These are phyloP conservation scores for Ricordea florida DNA, from an alignment of 92 coral and sea anemone genomes.

Conservation along the genomic window DNA sequence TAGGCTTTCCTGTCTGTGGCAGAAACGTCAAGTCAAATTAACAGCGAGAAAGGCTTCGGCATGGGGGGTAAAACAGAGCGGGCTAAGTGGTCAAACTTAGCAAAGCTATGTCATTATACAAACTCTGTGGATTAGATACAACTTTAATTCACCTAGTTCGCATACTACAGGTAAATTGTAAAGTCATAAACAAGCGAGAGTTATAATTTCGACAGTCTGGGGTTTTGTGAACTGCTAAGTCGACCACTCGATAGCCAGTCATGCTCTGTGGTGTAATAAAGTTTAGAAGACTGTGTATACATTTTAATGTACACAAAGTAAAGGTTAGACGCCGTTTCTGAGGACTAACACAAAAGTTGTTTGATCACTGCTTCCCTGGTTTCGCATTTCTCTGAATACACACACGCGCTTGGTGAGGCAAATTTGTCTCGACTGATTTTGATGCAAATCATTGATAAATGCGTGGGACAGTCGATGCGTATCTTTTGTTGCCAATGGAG, in stretches of 20 bases:
- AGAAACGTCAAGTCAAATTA: conserved; percentile 44
- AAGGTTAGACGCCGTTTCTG: conserved; percentile 22
- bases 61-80: conserved; percentile 44
- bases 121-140: background rate
- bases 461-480: conserved; percentile 43
- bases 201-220: conserved; percentile 16
- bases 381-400: conserved; percentile 2
- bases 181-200: conserved; percentile 9
- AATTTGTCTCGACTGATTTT: conserved; percentile 43
- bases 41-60: conserved; percentile 1
- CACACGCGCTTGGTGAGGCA: background rate
- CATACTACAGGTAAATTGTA: background rate
- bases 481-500: conserved; percentile 31
- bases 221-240: conserved; percentile 26
- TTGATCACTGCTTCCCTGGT: conserved; percentile 43
- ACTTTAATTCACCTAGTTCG: conserved; percentile 1
- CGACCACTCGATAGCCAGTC: conserved; percentile 35
- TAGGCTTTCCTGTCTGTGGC: conserved; percentile 29
- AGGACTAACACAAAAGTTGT: conserved; percentile 51
- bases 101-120: conserved; percentile 5
- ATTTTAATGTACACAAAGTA: conserved; percentile 64
- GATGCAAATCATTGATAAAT: conserved; percentile 51
- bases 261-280: conserved; percentile 44
- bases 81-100: conserved; percentile 21
- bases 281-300: conserved; percentile 52